Evolutionary conservation across 2,113 vertebrate genomes (phyloP), one percentile per base, ranked within the genome.

Genomic region (Puma concolor): DNA sequence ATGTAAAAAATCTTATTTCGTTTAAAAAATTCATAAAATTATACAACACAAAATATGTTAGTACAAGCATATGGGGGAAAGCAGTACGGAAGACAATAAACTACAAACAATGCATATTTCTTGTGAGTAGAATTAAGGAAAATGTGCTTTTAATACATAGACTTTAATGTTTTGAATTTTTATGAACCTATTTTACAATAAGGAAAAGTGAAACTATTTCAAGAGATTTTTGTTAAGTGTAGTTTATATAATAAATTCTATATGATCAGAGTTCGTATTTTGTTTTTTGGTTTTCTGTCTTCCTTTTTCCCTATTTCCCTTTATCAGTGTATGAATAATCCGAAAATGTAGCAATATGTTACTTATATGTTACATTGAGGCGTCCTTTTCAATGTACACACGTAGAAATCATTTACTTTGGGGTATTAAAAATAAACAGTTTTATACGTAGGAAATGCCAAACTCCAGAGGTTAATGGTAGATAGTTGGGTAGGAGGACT

Each of bases 171-270:
- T 86, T 93, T 85, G 19, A 79, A 48, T 88, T 82, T 86, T 52
- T 87, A 76, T 50, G 44, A 77, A 50, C 29, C 79, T 74, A 92
- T 48, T 91, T 92, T 84, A 92, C 52, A 92, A 16, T 87, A 72
- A 77, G 48, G 33, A 90, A 64, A 95, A 27, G 63, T 95, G 48
- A 50, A 96, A 86, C 19, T 85, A 57, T 36, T 87, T 92, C 15
- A 88, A 38, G n/a, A 82, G 1, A n/a, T 79, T 83, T 87, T 91
- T 91, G 6, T 77, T 74, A 95, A 41, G 17, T 93, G 15, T 96
- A 14, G 60, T 87, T 82, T 87, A 36, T 93, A 63, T 91, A n/a
- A 63, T 91, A n/a, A 95, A 88, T 84, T 91, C 5, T 94, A 2
- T 76, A 17, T 77, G 54, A 33, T 79, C 64, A 66, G 31, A 79